Conservation (phyloP, 2,888 invertebrate species). For the Zygogramma bicolorata region DNA sequence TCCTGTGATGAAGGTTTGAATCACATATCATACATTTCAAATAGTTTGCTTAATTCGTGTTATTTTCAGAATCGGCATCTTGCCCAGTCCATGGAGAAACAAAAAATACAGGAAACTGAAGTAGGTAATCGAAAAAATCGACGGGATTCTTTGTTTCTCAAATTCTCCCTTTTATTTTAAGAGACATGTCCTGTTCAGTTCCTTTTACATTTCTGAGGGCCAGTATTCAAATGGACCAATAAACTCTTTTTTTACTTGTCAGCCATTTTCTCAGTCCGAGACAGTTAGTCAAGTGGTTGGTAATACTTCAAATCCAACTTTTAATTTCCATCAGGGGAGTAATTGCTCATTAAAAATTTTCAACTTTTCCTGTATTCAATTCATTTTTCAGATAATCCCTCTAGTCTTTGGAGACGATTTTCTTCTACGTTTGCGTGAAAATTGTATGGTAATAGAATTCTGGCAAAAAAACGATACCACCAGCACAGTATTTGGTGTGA, state of each 20-base stretch:
- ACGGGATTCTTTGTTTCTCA: neutral
- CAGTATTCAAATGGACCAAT: conserved; percentile 62
- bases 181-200: conserved; percentile 66
- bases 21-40: too few relatives aligned
- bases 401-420: conserved; percentile 70
- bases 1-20: too few relatives aligned
- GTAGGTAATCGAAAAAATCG: neutral
- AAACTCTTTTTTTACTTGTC: conserved; percentile 67
- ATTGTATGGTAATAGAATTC: conserved; percentile 70
- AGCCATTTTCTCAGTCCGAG: conserved; percentile 68
- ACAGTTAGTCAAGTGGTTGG: conserved; percentile 65
- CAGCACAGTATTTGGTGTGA: conserved; percentile 68
- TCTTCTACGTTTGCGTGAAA: conserved; percentile 70
- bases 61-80: neutral
- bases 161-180: conserved; percentile 48
- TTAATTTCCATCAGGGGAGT: conserved; percentile 68
- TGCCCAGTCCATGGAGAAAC: neutral
- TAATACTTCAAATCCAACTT: conserved; percentile 66
- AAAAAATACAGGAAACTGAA: neutral
- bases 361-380: neutral
- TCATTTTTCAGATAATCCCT: conserved; percentile 68
- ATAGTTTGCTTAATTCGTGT: too few relatives aligned
- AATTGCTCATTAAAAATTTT: neutral
- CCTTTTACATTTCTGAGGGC: conserved; percentile 68
- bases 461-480: conserved; percentile 64